Percentiles rank a stretch among this genome's conserved stretches.
phyloP scores from a whole-genome alignment of 1,140 invertebrate genomes.

The Spodoptera frugiperda region DNA sequence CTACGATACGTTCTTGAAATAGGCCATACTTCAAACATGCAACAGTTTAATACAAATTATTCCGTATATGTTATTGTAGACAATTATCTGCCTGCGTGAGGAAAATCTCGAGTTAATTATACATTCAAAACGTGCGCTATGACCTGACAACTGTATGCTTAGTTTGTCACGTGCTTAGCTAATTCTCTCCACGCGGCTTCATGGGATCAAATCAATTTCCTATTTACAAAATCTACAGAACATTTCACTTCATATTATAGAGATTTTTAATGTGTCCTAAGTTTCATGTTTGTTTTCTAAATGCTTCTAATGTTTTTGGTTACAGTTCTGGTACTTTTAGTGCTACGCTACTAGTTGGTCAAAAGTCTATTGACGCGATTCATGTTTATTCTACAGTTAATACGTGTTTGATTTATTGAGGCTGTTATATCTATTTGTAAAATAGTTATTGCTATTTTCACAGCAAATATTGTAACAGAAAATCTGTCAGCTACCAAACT shows the following conservation, averaged over 20 bases:
- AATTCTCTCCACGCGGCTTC: not conserved
- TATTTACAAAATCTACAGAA: not conserved
- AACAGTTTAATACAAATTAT: too few relatives aligned
- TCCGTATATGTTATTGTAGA: not conserved
- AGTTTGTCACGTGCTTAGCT: constrained; percentile 11
- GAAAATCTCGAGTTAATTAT: constrained; percentile 22
- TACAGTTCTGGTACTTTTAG: too few relatives aligned
- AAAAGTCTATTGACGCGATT: too few relatives aligned
- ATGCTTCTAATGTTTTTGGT: too few relatives aligned
- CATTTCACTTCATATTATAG: not conserved
- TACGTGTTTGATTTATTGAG: not conserved
- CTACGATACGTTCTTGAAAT: not conserved
- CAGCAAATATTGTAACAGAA: not conserved
- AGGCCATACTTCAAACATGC: too few relatives aligned
- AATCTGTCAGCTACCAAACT: not conserved
- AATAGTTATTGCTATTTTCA: not conserved
- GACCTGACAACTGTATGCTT: not conserved
- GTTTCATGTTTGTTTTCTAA: too few relatives aligned
- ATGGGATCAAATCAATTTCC: not conserved
- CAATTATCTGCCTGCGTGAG: not conserved
- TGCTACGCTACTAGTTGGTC: too few relatives aligned
- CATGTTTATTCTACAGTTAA: too few relatives aligned
- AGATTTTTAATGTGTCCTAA: too few relatives aligned
- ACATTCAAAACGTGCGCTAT: constrained; percentile 24
- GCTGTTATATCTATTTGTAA: too few relatives aligned